Evolutionary conservation across 2,113 vertebrate genomes (phyloP), one percentile per base, ranked within the genome.

Genomic region (Macquaria australasica): DNA sequence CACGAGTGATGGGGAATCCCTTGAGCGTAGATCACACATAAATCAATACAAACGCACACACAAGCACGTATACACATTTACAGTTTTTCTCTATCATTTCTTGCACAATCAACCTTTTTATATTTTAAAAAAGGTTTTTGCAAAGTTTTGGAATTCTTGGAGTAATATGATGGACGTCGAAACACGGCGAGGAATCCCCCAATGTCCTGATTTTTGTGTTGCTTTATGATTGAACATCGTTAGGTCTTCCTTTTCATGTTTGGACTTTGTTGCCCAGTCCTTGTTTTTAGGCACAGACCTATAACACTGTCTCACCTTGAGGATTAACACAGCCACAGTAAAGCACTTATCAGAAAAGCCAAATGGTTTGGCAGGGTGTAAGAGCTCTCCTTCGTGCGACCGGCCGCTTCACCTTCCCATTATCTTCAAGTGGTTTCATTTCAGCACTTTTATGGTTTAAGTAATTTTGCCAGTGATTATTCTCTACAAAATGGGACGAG

Each of bases 391-490:
- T 64, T 82, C 58, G 8, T 55, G n/a, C 4, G 6, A 15, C 37
- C 4, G 6, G 12, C 37, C 1, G 11, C 63, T 72, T 77, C 69
- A 79, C 10, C 56, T 68, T 58, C 9, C 34, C 69, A 81, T 83
- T 83, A 88, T 73, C 70, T 73, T 75, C 28, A 78, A 77, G 79
- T 77, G 45, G 76, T 76, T 79, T 83, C 20, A 83, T 87, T 86
- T 81, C 6, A 68, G 39, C 82, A 39, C 75, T 73, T 70, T 75
- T n/a, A 72, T 72, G 53, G 56, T 69, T 70, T 28, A 79, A 64
- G 59, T 75, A 18, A 77, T 56, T 82, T 72, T 48, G 43, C 21
- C 64, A 77, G 77, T 71, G n/a, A 82, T 79, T n/a, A 60, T 72
- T 63, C 39, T 78, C 28, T 18, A 16, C 15, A 71, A 50, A 71